Percentiles rank a stretch among this genome's conserved stretches.
Conservation (phyloP, 53 echinoderm and acorn worm species). For the Echinarachnius parma region DNA sequence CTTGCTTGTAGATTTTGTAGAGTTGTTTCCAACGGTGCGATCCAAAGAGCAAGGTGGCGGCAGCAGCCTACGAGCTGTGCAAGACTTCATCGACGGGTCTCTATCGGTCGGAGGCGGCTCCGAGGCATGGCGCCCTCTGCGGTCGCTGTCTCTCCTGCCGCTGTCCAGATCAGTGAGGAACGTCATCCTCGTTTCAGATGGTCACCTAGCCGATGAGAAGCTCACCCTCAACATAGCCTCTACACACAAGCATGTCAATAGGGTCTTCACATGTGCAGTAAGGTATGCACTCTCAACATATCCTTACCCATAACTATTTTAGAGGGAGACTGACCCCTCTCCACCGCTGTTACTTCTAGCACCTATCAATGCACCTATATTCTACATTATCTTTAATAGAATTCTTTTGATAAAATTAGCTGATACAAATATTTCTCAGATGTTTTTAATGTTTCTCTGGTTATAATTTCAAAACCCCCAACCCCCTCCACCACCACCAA, state of each 20-base stretch:
- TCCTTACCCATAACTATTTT: too few species aligned
- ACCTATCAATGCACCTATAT: too few species aligned
- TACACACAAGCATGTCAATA: conserved; percentile 50
- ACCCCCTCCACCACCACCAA: too few species aligned
- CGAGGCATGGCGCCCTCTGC: conserved; percentile 94
- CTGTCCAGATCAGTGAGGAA: conserved; percentile 51
- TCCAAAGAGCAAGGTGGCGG: conserved; percentile 15
- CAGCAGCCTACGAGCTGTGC: conserved; percentile 37
- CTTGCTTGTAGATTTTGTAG: conserved; percentile 60
- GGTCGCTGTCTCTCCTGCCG: conserved; percentile 69
- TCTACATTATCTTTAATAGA: too few species aligned
- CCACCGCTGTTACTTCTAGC: too few species aligned
- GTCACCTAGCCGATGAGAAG: conserved; percentile 80
- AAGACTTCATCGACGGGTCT: conserved; percentile 53
- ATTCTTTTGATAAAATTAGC: too few species aligned
- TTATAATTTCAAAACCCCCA: too few species aligned
- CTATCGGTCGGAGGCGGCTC: conserved; percentile 75
- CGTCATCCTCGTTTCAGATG: conserved; percentile 81
- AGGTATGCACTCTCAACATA: conserved; percentile 61
- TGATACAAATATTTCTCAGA: too few species aligned
- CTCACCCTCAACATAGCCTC: conserved; percentile 63
- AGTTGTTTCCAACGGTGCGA: conserved; percentile 70
- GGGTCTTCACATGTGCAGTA: conserved; percentile 79
- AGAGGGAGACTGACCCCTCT: too few species aligned
- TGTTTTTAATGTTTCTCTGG: too few species aligned